Conservation (phyloP, 1,140 invertebrate species). For the Sinella curviseta region DNA sequence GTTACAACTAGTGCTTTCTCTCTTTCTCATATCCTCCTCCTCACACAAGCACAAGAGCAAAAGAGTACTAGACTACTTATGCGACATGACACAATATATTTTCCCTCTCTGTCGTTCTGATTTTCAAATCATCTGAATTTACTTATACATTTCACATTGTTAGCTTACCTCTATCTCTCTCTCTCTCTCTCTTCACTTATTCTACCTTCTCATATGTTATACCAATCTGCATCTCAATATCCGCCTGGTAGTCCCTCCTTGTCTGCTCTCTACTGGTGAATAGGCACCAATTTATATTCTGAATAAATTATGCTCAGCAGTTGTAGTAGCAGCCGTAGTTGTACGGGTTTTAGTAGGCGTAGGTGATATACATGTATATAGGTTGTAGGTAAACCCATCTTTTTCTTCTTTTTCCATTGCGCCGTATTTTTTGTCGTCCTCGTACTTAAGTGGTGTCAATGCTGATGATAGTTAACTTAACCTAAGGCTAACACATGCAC, state of each 20-base stretch:
- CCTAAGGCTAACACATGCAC: neutral
- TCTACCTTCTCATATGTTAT: neutral
- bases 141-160: conserved; percentile 10
- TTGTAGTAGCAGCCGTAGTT: neutral
- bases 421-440: neutral
- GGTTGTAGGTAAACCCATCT: neutral
- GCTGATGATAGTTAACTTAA: conserved; percentile 16
- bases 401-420: no score
- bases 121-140: conserved; percentile 25
- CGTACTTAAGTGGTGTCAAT: conserved; percentile 12
- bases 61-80: neutral
- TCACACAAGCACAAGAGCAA: neutral
- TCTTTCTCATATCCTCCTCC: neutral
- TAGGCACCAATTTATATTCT: conserved; percentile 3
- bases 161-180: neutral
- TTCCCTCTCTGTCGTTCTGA: neutral
- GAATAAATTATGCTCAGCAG: conserved; percentile 4
- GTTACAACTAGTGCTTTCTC: neutral
- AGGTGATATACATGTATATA: no score
- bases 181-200: neutral
- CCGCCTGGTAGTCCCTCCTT: neutral
- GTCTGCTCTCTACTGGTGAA: neutral
- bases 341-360: neutral
- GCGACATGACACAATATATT: neutral
- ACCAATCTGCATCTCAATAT: neutral